Base-by-base conservation (phyloP, 1,140 invertebrate genomes). In the Lasioglossum albipes region DNA sequence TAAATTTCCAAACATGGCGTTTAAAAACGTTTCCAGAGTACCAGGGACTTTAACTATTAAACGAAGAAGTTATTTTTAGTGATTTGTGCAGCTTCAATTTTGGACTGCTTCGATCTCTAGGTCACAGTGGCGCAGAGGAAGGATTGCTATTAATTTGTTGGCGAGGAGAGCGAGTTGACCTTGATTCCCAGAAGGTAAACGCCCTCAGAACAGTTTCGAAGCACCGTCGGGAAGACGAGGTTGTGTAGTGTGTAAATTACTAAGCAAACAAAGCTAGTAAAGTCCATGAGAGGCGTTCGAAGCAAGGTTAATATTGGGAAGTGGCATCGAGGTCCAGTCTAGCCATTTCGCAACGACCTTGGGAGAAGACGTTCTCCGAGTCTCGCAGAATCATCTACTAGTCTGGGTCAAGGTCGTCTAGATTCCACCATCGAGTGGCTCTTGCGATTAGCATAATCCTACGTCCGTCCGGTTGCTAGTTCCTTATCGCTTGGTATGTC, bases 361-460 rank as follows among this genome's bases (percentile, higher is more conserved):
- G 65, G 67, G 70, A 69, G 70, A 74, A 71, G 12, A 49, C 42
- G 59, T 61, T 67, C 59, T 54, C 57, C 69, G 31, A 49, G 18
- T 54, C 13, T 52, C 68, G 9, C 7, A 52, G 71, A 71, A 71
- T 74, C 70, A 45, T 81, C 31, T 61, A 41, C 27, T n/a, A 86
- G 62, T 85, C 64, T 85, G 80, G 84, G 84, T 86, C 84, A 85
- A 86, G 85, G 73, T 86, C 69, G 42, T 7, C 82, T 1, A n/a
- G 67, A 75, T 54, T 79, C 20, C 12, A 42, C 4, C 71, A 4
- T 68, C 16, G 27, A 59, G 7, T 41, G 45, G 5, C 6, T 45
- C 16, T 16, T 66, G 3, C 61, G 20, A 42, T 79, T 45, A 0
- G 13, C n/a, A 62, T 41, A 72, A 22, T 57, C 68, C 20, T 52